phyloP scores from a whole-genome alignment of 2,888 invertebrate species.

The Xanthorhoe spadicearia region DNA sequence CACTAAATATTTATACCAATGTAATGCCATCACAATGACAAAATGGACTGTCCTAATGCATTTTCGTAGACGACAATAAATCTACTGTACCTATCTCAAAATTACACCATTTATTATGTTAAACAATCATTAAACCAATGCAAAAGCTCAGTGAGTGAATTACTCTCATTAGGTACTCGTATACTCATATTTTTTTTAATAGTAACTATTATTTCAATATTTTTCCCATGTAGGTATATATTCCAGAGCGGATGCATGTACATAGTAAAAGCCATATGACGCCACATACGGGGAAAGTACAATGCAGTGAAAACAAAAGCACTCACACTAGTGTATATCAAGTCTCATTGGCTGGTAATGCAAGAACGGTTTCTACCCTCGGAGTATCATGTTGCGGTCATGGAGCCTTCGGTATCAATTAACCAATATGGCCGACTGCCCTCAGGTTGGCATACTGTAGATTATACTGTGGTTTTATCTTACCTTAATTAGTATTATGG shows the following conservation, averaged over 20 bases:
- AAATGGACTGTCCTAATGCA: no score
- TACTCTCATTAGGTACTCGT: no score
- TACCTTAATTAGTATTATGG: no score
- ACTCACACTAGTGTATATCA: constrained; percentile 43
- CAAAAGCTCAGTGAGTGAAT: no score
- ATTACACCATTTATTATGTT: no score
- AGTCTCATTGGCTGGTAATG: constrained; percentile 55
- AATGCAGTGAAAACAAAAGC: constrained; percentile 40
- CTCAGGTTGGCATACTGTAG: constrained; percentile 9
- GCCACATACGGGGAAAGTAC: constrained; percentile 25
- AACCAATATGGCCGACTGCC: constrained; percentile 63
- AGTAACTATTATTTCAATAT: not conserved
- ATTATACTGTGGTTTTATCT: not conserved
- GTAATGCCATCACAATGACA: no score
- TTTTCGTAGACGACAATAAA: no score
- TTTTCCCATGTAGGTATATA: constrained; percentile 7
- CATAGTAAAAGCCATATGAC: constrained; percentile 22
- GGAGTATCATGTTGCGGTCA: constrained; percentile 62
- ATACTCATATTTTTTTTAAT: not conserved
- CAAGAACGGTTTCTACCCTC: constrained; percentile 59
- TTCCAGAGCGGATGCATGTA: constrained; percentile 13
- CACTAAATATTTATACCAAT: no score
- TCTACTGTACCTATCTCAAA: no score
- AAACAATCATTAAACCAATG: no score
- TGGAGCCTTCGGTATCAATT: constrained; percentile 63